phyloP scores from a whole-genome alignment of 2,888 invertebrate genomes.

The Agonopterix alstromeriana region DNA sequence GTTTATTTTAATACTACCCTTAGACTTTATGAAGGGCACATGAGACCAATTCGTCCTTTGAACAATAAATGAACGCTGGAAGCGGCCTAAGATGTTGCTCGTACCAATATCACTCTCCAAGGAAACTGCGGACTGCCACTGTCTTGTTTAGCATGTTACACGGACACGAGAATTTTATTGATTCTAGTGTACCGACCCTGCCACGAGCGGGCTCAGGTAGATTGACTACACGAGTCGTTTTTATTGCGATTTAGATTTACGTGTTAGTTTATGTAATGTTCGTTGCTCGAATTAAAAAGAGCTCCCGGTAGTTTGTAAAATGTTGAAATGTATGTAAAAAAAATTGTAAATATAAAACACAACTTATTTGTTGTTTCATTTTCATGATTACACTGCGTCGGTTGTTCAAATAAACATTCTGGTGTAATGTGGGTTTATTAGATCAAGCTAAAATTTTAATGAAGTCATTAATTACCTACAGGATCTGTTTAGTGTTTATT shows the following conservation, averaged over 20 bases:
- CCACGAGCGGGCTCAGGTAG: slow-evolving; percentile 52
- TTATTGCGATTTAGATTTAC: slow-evolving; percentile 74
- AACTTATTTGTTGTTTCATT: slow-evolving; percentile 64
- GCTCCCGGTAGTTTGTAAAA: slow-evolving; percentile 75
- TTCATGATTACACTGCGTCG: slow-evolving; percentile 33
- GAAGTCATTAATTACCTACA: no score
- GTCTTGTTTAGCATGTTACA: slow-evolving; percentile 41
- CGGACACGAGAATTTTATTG: slow-evolving; percentile 69
- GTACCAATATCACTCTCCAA: slow-evolving; percentile 51
- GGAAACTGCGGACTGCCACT: slow-evolving; percentile 64
- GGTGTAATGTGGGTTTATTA: slow-evolving; percentile 14
- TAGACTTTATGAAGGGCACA: slow-evolving; percentile 41
- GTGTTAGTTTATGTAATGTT: slow-evolving; percentile 76
- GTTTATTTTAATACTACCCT: slow-evolving; percentile 24
- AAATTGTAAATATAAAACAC: slow-evolving; percentile 73
- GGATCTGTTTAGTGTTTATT: no score
- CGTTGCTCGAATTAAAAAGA: slow-evolving; percentile 77
- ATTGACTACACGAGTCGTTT: slow-evolving; percentile 55
- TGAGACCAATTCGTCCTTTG: slow-evolving; percentile 60
- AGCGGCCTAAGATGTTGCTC: slow-evolving; percentile 66
- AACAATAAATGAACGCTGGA: slow-evolving; percentile 52
- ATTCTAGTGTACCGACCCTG: slow-evolving; percentile 61
- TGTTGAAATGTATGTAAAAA: slow-evolving; percentile 75
- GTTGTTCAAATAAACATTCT: slow-evolving; percentile 22
- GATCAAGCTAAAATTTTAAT: no score